Base-by-base conservation (phyloP, 2,888 invertebrate species). In the Tiliacea aurago region DNA sequence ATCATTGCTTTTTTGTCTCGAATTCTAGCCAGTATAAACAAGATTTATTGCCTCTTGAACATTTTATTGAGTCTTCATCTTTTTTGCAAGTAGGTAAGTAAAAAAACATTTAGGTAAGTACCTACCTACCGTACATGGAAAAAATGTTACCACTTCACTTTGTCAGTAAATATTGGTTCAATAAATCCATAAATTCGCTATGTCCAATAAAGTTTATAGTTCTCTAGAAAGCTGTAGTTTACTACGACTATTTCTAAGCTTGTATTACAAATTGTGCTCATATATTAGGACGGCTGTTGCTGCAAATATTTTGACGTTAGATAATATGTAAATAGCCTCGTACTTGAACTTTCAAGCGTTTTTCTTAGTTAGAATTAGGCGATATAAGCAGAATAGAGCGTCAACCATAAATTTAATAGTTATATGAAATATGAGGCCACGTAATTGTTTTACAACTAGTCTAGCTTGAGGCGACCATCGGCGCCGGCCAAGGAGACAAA, bases 401-500 rank as follows among this genome's bases (percentile, higher is more conserved):
- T 73, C 76, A 78, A 58, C 62, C 81, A 84, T 87, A 76, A 80
- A 90, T 89, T 90, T 84, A 91, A 90, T 89, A 89, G 74, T 73
- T 73, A 80, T 84, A 88, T 86, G 86, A 90, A 89, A 89, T 89
- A 90, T 86, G 89, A 88, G 86, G 87, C 85, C 81, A 82, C 81
- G 71, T 89, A 89, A 90, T 91, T 91, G 88, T 90, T 89, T 89
- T 80, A 85, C 81, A 86, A 86, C 83, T 69, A 72, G 84, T 78
- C 71, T 74, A 73, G 76, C 82, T 84, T 62, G 73, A 74, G 79
- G 83, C 73, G 69, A 74, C 72, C 83, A 77, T 76, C 82, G 87
- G 88, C 91, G 92, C 90, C 91, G 89, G 80, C 84, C 83, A 85
- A 73, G 86, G 87, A 91, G 91, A 90, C 90, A 86, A 89, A 92